A percentile compares a stretch with the other conserved stretches of the same genome.
phyloP scores from a whole-genome alignment of 2,113 vertebrate species.

The Prunella himalayana region DNA sequence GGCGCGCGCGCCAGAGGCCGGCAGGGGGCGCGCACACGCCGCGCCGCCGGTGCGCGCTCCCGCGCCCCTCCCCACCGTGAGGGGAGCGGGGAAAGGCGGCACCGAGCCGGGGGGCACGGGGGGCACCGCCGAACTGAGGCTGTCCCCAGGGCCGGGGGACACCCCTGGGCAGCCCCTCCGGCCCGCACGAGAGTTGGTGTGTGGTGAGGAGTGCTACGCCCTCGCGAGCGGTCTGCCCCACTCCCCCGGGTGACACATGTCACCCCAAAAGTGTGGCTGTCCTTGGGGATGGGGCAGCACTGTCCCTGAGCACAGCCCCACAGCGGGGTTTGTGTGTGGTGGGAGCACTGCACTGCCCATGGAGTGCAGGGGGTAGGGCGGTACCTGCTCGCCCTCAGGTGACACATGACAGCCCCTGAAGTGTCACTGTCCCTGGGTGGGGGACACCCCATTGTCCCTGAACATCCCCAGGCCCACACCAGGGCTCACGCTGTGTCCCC shows the following conservation, averaged over 20 bases:
- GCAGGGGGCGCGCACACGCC: not conserved
- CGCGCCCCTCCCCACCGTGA: not conserved
- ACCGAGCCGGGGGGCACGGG: fast-evolving
- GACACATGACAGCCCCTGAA: not conserved
- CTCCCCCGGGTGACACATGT: not conserved
- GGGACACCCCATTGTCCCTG: not conserved
- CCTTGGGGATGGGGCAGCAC: too few relatives aligned
- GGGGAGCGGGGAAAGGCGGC: not conserved
- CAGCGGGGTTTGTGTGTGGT: not conserved
- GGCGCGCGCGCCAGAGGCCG: not conserved
- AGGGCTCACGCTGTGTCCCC: not conserved
- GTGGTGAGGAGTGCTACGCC: not conserved
- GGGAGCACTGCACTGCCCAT: too few relatives aligned
- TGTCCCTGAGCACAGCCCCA: not conserved
- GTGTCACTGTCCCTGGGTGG: not conserved
- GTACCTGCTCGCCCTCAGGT: not conserved
- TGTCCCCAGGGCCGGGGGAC: not conserved
- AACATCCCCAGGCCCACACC: not conserved
- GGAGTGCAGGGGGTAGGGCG: not conserved
- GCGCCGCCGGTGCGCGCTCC: not conserved
- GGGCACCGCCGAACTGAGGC: not conserved
- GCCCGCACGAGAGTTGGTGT: not conserved
- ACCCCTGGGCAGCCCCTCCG: not conserved
- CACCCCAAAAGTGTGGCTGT: not conserved
- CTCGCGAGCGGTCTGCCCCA: not conserved